Evolutionary conservation across 1,140 invertebrate species (phyloP).

Genomic region (Trachelipus rathkii): DNA sequence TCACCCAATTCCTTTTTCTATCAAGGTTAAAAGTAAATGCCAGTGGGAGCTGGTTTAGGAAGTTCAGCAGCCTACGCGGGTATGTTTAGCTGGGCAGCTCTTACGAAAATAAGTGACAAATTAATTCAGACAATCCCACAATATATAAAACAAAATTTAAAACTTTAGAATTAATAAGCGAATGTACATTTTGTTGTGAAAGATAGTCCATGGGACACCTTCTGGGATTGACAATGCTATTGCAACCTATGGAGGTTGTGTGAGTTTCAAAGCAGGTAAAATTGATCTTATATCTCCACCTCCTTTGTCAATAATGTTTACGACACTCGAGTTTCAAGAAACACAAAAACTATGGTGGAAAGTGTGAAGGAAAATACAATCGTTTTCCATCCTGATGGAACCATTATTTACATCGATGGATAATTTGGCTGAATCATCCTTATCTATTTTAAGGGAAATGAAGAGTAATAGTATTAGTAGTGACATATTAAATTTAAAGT

Average conservation of each 20-base stretch:
- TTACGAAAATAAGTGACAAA: conserved; percentile 53
- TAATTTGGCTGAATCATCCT: conserved; percentile 55
- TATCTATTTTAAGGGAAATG: conserved; percentile 18
- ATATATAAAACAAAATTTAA: neutral
- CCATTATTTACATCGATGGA: conserved; percentile 66
- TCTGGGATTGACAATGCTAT: conserved; percentile 92
- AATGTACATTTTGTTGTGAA: conserved; percentile 77
- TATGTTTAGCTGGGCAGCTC: conserved; percentile 68
- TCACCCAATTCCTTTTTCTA: conserved; percentile 49
- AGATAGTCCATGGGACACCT: conserved; percentile 83
- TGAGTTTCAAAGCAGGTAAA: conserved; percentile 62
- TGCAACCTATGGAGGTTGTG: conserved; percentile 75
- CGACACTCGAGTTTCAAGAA: conserved; percentile 74
- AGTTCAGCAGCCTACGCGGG: conserved; percentile 89
- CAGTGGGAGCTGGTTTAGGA: conserved; percentile 74
- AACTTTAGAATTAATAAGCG: conserved; percentile 60
- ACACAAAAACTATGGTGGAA: conserved; percentile 72
- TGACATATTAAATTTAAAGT: neutral
- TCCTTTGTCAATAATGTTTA: conserved; percentile 61
- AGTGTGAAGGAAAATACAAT: conserved; percentile 58
- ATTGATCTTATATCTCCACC: conserved; percentile 46
- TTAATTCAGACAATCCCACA: conserved; percentile 10
- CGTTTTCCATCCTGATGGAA: conserved; percentile 60
- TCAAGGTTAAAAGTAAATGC: conserved; percentile 66
- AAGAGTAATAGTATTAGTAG: conserved; percentile 16